Conservation (phyloP, 2,113 vertebrate species). For the Otus sunia region DNA sequence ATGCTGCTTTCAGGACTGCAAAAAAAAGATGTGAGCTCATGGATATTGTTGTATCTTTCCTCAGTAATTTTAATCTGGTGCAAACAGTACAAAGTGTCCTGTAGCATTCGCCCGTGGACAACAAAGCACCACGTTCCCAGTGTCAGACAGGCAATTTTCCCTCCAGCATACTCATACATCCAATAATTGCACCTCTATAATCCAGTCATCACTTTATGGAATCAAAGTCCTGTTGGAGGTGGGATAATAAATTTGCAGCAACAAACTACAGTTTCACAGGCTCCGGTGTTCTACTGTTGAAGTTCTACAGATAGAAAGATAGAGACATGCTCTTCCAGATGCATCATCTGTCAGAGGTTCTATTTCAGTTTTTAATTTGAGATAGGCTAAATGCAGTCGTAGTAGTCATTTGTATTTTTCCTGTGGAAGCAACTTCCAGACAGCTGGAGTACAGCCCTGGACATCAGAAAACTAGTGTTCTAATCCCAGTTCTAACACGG, state of each 20-base stretch:
- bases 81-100: not conserved
- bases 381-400: not conserved
- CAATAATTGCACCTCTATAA: not conserved
- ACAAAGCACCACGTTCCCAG: not conserved
- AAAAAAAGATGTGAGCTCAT: not conserved
- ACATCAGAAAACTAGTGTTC: not conserved
- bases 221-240: not conserved
- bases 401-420: not conserved
- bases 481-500: not conserved
- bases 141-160: not conserved
- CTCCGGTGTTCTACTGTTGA: not conserved
- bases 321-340: not conserved
- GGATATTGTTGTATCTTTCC: not conserved
- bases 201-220: not conserved
- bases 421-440: not conserved
- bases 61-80: not conserved
- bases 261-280: not conserved
- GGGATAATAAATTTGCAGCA: not conserved
- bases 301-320: not conserved
- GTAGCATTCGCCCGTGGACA: accelerated
- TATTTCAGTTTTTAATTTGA: not conserved
- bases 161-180: not conserved
- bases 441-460: not conserved
- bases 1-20: not conserved
- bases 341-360: not conserved